Conservation (phyloP, 2,797 vertebrate genomes). For the Scyliorhinus canicula region DNA sequence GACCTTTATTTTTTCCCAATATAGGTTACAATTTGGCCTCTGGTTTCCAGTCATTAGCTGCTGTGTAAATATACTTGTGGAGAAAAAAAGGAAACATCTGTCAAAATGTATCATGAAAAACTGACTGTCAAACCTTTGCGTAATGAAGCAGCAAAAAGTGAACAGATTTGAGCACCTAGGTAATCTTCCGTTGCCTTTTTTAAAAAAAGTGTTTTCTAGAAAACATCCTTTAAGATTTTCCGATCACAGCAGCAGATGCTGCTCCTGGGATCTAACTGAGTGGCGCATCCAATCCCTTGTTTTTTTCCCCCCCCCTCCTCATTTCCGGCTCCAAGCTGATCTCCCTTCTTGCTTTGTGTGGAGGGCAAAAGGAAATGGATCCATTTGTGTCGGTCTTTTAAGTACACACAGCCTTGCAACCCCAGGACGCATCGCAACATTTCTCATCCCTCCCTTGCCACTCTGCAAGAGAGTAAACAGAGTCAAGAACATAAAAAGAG, state of each 20-base stretch:
- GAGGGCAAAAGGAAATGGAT: slow-evolving; percentile 51
- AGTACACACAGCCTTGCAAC: slow-evolving; percentile 46
- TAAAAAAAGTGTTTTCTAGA: slow-evolving; percentile 39
- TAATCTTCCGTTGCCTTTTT: background rate
- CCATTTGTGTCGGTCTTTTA: slow-evolving; percentile 46
- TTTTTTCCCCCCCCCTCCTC: slow-evolving; percentile 35
- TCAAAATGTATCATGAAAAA: background rate
- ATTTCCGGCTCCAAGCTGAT: slow-evolving; percentile 41
- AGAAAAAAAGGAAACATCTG: slow-evolving; percentile 23
- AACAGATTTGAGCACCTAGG: background rate
- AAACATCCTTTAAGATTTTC: slow-evolving; percentile 54
- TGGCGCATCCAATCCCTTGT: slow-evolving; percentile 42
- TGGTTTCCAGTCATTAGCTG: slow-evolving; percentile 1
- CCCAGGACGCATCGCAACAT: slow-evolving; percentile 42
- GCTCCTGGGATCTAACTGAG: slow-evolving; percentile 34
- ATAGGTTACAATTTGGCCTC: background rate
- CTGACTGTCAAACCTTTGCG: background rate
- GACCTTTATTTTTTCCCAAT: background rate
- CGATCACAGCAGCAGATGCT: slow-evolving; percentile 40
- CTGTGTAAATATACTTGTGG: background rate
- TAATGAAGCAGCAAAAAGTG: background rate
- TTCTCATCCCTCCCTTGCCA: slow-evolving; percentile 47
- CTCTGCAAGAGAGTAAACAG: slow-evolving; percentile 48
- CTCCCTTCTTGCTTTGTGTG: slow-evolving; percentile 44
- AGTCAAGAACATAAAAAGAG: slow-evolving; percentile 50